Conservation (phyloP, 2,888 invertebrate genomes). For the Hedychridium roseum region DNA sequence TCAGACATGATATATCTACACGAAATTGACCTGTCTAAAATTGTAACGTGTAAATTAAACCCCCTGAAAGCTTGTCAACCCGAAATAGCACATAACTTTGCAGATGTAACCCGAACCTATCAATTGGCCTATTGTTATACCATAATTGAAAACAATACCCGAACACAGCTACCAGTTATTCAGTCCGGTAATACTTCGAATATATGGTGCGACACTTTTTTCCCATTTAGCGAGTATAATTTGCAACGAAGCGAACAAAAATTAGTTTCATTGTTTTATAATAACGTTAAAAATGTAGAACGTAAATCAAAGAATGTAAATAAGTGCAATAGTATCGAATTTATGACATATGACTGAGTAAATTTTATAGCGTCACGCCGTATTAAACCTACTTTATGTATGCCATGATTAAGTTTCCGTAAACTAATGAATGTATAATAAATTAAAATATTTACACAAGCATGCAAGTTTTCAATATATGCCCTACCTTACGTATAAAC, state of each 20-base stretch:
- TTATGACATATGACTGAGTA: constrained; percentile 7
- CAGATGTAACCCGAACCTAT: constrained; percentile 81
- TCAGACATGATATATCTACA: constrained; percentile 82
- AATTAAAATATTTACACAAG: no score
- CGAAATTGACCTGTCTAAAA: constrained; percentile 82
- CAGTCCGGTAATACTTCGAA: constrained; percentile 61
- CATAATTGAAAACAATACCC: constrained; percentile 84
- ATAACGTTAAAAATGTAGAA: constrained; percentile 59
- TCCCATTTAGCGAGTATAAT: constrained; percentile 91
- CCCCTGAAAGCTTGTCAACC: constrained; percentile 85
- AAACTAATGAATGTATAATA: no score
- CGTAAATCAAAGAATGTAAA: constrained; percentile 16
- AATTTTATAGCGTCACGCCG: no score
- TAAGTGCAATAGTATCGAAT: not conserved
- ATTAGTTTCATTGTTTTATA: constrained; percentile 64
- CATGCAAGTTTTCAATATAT: no score
- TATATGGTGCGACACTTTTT: constrained; percentile 75
- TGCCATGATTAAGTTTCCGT: no score
- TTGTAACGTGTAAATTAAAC: constrained; percentile 87
- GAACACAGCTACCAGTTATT: constrained; percentile 69
- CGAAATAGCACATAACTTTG: constrained; percentile 81
- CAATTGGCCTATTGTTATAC: constrained; percentile 93
- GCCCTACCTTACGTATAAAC: no score
- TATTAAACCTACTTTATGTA: no score
- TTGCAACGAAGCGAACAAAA: constrained; percentile 68